Percentiles rank a stretch among this genome's conserved stretches.
phyloP scores from a whole-genome alignment of 2,797 vertebrate species.

The Channallabes apus region DNA sequence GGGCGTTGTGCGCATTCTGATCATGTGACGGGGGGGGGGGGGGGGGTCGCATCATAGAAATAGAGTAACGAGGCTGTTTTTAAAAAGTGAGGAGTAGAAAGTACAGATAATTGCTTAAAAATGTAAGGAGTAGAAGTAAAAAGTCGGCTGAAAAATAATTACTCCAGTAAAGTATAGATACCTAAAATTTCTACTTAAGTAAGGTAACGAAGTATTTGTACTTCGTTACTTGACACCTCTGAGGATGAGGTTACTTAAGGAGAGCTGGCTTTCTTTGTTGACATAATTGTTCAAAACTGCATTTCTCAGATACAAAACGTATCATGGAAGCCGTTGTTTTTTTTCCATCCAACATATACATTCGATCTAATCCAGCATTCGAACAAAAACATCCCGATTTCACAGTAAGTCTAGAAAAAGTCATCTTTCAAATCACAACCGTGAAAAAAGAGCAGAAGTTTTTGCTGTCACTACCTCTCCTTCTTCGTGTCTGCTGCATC shows the following conservation, averaged over 20 bases:
- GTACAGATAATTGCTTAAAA: no score
- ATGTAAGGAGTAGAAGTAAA: no score
- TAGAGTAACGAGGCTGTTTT: no score
- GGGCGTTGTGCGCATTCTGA: no score
- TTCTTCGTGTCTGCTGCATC: conserved; percentile 30
- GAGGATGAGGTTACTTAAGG: neutral
- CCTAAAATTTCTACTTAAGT: no score
- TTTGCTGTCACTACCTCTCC: neutral
- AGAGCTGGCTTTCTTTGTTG: neutral
- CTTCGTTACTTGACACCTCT: no score
- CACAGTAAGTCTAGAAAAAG: neutral
- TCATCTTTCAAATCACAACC: conserved; percentile 22
- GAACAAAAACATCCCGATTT: conserved; percentile 4
- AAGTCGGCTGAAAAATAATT: no score
- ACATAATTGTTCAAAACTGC: neutral
- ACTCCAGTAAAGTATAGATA: no score
- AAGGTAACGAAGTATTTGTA: no score
- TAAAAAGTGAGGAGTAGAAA: no score
- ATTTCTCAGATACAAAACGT: neutral
- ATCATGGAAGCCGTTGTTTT: neutral
- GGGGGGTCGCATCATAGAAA: no score
- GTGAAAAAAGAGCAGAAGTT: neutral
- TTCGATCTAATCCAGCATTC: neutral
- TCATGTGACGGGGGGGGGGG: no score
- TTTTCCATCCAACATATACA: neutral